phyloP scores from a whole-genome alignment of 2,113 vertebrate species.

The Osmerus mordax region DNA sequence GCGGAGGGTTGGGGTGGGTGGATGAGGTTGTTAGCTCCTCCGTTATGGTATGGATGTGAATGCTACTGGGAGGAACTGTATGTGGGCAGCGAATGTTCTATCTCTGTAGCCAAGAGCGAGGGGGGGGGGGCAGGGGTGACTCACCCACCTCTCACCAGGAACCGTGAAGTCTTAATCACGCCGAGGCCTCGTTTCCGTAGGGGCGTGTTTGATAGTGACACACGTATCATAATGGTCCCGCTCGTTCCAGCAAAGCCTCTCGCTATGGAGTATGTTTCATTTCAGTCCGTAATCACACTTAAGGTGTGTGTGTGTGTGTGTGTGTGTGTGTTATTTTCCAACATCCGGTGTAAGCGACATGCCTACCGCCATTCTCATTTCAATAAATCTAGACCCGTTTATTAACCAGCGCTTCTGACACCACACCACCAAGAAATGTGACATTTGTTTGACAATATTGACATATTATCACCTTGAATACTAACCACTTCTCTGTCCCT shows the following conservation, averaged over 20 bases:
- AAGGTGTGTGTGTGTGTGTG: constrained; percentile 9
- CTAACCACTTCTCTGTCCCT: too few relatives aligned
- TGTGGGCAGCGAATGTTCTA: too few relatives aligned
- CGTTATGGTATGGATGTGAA: too few relatives aligned
- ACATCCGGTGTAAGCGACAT: not conserved
- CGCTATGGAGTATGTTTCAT: not conserved
- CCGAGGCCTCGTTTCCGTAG: not conserved
- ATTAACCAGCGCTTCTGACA: too few relatives aligned
- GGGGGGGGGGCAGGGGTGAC: not conserved
- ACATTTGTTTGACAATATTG: too few relatives aligned
- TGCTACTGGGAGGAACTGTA: too few relatives aligned
- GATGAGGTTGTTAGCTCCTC: not conserved
- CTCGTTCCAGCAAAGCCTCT: not conserved
- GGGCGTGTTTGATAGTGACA: constrained; percentile 1
- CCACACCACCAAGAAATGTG: too few relatives aligned
- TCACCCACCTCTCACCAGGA: not conserved
- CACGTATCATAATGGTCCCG: not conserved
- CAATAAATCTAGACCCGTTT: too few relatives aligned
- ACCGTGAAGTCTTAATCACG: not conserved
- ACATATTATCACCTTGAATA: too few relatives aligned
- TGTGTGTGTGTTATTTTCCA: too few relatives aligned
- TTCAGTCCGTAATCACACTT: not conserved
- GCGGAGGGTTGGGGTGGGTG: not conserved
- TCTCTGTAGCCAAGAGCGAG: not conserved
- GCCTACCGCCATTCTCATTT: too few relatives aligned